Percentiles rank a stretch among this genome's conserved stretches.
phyloP scores from a whole-genome alignment of 2,888 invertebrate species.

The Andrena flavipes region DNA sequence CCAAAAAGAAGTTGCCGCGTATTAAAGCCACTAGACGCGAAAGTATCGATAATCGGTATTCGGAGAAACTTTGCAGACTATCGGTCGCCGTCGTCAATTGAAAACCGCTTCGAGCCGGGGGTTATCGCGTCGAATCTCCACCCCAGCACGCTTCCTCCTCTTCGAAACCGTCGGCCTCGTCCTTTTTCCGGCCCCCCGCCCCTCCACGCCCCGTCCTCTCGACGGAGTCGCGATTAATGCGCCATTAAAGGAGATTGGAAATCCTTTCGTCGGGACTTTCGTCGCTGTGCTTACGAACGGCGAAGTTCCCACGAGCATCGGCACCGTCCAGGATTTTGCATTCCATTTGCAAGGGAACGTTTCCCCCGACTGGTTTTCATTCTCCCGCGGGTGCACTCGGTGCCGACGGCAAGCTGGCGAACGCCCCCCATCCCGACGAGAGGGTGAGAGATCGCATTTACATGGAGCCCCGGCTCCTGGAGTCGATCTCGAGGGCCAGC shows the following conservation, averaged over 20 bases:
- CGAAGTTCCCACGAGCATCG: slow-evolving; percentile 62
- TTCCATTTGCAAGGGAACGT: slow-evolving; percentile 68
- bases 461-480: slow-evolving; percentile 57
- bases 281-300: slow-evolving; percentile 59
- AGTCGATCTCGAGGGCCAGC: slow-evolving; percentile 60
- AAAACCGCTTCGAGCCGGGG: slow-evolving; percentile 58
- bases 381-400: slow-evolving; percentile 66
- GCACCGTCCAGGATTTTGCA: slow-evolving; percentile 69
- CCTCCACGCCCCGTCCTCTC: slow-evolving; percentile 30
- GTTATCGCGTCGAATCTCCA: slow-evolving; percentile 61
- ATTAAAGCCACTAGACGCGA: slow-evolving; percentile 50
- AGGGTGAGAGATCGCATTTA: slow-evolving; percentile 67
- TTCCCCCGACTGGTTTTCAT: slow-evolving; percentile 49
- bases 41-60: slow-evolving; percentile 67
- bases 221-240: slow-evolving; percentile 73
- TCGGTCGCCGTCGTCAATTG: slow-evolving; percentile 66
- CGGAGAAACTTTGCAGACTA: slow-evolving; percentile 63
- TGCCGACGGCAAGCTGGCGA: slow-evolving; percentile 36
- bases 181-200: slow-evolving; percentile 21
- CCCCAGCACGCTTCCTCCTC: slow-evolving; percentile 29
- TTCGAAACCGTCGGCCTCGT: slow-evolving; percentile 18
- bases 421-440: slow-evolving; percentile 13
- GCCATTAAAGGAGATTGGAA: slow-evolving; percentile 75
- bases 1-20: slow-evolving; percentile 40
- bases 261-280: slow-evolving; percentile 73